Percentiles rank a stretch among this genome's conserved stretches.
Evolutionary conservation across 2,113 vertebrate species (phyloP).

Genomic region (Corvus cornix): DNA sequence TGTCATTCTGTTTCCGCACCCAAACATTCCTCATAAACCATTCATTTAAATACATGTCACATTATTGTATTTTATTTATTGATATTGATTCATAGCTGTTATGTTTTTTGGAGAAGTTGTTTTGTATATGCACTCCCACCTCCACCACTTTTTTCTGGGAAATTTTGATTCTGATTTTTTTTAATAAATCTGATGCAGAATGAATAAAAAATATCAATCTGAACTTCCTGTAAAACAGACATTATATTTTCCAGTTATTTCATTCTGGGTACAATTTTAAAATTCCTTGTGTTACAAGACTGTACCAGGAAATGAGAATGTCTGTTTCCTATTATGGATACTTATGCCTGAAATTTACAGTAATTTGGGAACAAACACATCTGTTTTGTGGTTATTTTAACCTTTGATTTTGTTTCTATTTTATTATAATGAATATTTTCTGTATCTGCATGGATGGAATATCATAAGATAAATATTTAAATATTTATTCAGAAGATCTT

Average conservation of each 20-base stretch:
- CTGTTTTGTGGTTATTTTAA: neutral
- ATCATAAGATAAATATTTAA: neutral
- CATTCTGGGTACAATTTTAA: neutral
- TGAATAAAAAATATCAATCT: neutral
- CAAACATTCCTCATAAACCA: neutral
- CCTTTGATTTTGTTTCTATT: neutral
- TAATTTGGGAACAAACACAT: neutral
- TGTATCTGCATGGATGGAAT: neutral
- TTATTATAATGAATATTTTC: neutral
- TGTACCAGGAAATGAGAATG: neutral
- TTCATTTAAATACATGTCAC: neutral
- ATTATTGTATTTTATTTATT: neutral
- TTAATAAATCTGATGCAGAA: neutral
- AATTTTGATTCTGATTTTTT: neutral
- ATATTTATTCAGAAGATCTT: neutral
- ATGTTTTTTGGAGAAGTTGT: neutral
- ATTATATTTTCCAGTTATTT: neutral
- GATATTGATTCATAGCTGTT: neutral
- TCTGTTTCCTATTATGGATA: neutral
- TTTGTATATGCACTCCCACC: neutral
- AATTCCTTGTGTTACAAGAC: neutral
- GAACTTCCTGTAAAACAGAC: neutral
- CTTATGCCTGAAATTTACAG: neutral
- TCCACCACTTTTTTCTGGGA: accelerated
- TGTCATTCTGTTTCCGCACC: neutral